phyloP scores from a whole-genome alignment of 2,888 invertebrate species.

The Chrysolina haemoptera region DNA sequence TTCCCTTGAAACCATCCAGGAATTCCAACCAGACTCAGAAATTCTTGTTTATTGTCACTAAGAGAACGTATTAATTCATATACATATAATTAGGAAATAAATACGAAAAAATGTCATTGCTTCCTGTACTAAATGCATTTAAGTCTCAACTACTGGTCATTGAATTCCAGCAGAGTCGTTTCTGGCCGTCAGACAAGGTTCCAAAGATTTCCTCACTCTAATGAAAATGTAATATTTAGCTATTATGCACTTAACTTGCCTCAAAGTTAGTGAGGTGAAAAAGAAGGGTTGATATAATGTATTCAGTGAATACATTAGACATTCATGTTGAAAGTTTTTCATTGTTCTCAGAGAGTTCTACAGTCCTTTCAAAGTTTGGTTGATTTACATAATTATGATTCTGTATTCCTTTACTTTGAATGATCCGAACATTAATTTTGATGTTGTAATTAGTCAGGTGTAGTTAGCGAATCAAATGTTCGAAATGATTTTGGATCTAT shows the following conservation, averaged over 20 bases:
- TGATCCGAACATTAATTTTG: not conserved
- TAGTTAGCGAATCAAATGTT: no score
- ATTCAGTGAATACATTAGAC: slow-evolving; percentile 2
- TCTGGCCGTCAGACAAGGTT: not conserved
- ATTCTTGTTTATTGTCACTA: no score
- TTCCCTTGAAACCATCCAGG: no score
- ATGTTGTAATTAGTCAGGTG: not conserved
- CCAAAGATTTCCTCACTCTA: not conserved
- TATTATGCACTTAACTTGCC: slow-evolving; percentile 14
- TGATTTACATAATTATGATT: slow-evolving; percentile 11
- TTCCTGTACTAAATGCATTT: no score
- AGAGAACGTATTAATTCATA: no score
- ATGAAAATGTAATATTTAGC: slow-evolving; percentile 9
- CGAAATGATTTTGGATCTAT: no score
- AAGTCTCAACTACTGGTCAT: no score
- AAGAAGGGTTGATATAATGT: not conserved
- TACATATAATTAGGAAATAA: no score
- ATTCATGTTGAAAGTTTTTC: slow-evolving; percentile 11
- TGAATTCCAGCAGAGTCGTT: no score
- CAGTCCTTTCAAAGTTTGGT: not conserved
- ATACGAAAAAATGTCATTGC: no score
- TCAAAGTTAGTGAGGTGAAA: slow-evolving; percentile 4
- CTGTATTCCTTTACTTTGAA: not conserved
- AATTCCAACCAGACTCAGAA: no score
- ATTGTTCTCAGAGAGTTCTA: slow-evolving; percentile 8